These are phyloP conservation scores for Lysandra coridon DNA, from an alignment of 2,888 invertebrate genomes.

Conservation along the genomic window DNA sequence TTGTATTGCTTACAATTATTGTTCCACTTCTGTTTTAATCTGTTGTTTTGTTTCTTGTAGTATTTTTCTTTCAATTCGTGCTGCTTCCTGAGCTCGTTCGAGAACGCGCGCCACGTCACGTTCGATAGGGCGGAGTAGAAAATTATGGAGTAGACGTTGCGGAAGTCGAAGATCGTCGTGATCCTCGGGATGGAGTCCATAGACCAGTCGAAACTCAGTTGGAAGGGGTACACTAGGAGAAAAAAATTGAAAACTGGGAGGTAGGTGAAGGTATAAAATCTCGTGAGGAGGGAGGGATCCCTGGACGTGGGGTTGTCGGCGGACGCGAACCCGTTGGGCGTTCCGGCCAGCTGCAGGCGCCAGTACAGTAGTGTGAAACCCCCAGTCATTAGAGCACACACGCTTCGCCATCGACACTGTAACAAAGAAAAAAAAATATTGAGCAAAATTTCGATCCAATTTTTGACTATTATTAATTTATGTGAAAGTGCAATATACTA, in stretches of 20 bases:
- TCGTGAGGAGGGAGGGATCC: slow-evolving; percentile 87
- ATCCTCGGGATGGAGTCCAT: slow-evolving; percentile 97
- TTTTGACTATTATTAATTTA: not conserved
- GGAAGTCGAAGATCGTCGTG: slow-evolving; percentile 86
- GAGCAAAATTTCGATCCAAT: not conserved
- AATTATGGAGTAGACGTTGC: slow-evolving; percentile 87
- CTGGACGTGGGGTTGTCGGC: slow-evolving; percentile 98
- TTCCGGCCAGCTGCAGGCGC: slow-evolving; percentile 88
- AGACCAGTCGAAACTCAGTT: slow-evolving; percentile 98
- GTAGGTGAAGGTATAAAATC: slow-evolving; percentile 94
- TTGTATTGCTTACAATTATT: slow-evolving; percentile 66
- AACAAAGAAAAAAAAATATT: slow-evolving; percentile 62
- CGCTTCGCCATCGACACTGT: slow-evolving; percentile 86
- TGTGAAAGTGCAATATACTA: no score
- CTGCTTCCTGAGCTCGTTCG: slow-evolving; percentile 63
- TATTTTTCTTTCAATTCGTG: slow-evolving; percentile 66
- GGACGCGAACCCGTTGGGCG: slow-evolving; percentile 90
- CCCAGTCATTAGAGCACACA: slow-evolving; percentile 84
- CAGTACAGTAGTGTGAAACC: slow-evolving; percentile 86
- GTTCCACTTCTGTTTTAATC: slow-evolving; percentile 71
- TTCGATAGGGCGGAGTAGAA: slow-evolving; percentile 84
- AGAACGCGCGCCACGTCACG: slow-evolving; percentile 65
- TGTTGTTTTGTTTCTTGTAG: slow-evolving; percentile 67
- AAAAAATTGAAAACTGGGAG: slow-evolving; percentile 95
- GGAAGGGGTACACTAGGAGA: slow-evolving; percentile 91